phyloP scores from a whole-genome alignment of 2,113 vertebrate genomes.

The Chaetops frenatus region DNA sequence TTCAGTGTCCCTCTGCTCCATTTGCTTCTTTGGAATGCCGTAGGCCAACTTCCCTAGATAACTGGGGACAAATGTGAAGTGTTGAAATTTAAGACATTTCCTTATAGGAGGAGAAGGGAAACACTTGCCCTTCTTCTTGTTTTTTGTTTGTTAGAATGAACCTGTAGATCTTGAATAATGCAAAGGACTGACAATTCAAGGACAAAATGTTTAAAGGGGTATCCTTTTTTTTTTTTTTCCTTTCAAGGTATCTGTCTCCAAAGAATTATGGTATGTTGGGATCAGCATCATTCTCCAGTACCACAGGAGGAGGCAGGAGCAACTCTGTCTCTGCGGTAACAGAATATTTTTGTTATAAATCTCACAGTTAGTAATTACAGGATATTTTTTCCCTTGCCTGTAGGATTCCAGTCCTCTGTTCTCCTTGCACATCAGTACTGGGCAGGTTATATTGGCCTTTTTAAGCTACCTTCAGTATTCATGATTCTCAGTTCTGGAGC shows the following conservation, averaged over 20 bases:
- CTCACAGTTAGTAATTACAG: background rate
- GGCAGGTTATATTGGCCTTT: background rate
- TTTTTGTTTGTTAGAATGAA: background rate
- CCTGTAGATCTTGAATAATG: background rate
- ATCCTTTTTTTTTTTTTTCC: background rate
- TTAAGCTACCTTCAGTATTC: background rate
- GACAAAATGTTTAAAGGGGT: background rate
- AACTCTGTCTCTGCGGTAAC: conserved; percentile 43
- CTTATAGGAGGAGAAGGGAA: background rate
- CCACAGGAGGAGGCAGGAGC: background rate
- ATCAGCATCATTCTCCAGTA: background rate
- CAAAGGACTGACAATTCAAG: background rate
- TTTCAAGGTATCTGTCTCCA: conserved; percentile 72
- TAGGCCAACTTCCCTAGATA: background rate
- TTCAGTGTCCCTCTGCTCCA: background rate
- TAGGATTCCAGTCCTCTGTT: background rate
- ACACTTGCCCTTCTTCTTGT: background rate
- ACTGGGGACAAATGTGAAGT: background rate
- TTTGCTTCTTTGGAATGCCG: background rate
- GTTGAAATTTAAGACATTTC: background rate
- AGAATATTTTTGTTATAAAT: background rate
- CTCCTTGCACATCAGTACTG: background rate
- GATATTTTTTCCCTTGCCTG: background rate
- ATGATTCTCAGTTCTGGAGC: background rate
- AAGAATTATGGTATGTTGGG: background rate